Evolutionary conservation across 2,113 vertebrate species (phyloP).

Genomic region (Etheostoma cragini): DNA sequence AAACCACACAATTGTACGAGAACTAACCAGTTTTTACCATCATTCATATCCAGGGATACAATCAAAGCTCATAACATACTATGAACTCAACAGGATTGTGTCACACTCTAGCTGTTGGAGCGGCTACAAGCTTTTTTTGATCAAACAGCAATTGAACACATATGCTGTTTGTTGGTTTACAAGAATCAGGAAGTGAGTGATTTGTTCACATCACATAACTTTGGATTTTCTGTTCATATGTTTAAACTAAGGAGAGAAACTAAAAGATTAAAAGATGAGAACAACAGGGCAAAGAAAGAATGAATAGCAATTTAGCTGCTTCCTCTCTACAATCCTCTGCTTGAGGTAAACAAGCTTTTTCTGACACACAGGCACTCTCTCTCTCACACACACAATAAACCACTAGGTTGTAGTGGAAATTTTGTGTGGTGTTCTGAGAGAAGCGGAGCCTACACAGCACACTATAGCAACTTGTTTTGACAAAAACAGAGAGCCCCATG

Average conservation of each 20-base stretch:
- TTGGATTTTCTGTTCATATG: neutral
- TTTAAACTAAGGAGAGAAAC: neutral
- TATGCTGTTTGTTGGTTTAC: neutral
- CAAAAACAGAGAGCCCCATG: neutral
- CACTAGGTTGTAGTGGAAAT: slow-evolving; percentile 16
- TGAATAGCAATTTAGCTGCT: neutral
- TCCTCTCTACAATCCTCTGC: slow-evolving; percentile 1
- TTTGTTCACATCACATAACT: neutral
- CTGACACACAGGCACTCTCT: too few relatives aligned
- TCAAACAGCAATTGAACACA: neutral
- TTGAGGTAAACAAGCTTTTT: slow-evolving; percentile 1
- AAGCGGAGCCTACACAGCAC: slow-evolving; percentile 3
- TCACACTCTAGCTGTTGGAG: neutral
- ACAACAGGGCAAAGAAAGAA: neutral
- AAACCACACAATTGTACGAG: slow-evolving; percentile 1
- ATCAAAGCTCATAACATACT: slow-evolving; percentile 1
- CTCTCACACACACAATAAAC: neutral
- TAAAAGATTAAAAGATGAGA: neutral
- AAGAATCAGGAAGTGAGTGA: neutral
- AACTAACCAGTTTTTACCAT: neutral
- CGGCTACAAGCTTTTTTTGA: neutral
- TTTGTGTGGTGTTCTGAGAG: neutral
- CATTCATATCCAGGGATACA: neutral
- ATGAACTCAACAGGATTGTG: slow-evolving; percentile 6
- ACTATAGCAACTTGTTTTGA: slow-evolving; percentile 10